These are phyloP conservation scores for Drosophila rubida DNA, from an alignment of 2,888 invertebrate genomes.

Conservation along the genomic window DNA sequence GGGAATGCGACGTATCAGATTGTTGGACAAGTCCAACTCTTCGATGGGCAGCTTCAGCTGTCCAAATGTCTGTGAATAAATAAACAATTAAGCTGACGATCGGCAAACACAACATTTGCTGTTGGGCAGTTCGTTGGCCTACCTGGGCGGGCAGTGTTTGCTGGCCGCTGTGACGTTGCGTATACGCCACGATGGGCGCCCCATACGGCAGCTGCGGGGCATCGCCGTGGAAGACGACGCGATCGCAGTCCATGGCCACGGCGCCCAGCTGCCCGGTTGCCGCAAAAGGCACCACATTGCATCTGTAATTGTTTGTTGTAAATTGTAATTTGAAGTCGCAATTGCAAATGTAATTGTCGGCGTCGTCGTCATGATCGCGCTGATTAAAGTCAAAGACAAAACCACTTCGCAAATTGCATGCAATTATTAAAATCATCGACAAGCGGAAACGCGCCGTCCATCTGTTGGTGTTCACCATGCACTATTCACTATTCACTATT, in stretches of 20 bases:
- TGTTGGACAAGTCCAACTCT: constrained; percentile 92
- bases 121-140: constrained; percentile 44
- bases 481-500: constrained; percentile 5
- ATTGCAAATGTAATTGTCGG: constrained; percentile 41
- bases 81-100: not conserved
- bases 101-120: not conserved
- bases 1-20: constrained; percentile 91
- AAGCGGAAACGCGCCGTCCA: constrained; percentile 60
- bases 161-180: constrained; percentile 92
- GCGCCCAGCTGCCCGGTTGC: constrained; percentile 86
- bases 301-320: constrained; percentile 83
- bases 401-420: constrained; percentile 52
- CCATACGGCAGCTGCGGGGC: constrained; percentile 91
- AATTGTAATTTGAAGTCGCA: constrained; percentile 23
- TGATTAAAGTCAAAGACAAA: constrained; percentile 25
- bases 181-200: constrained; percentile 92
- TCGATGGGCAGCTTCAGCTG: constrained; percentile 90
- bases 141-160: constrained; percentile 93
- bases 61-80: constrained; percentile 86
- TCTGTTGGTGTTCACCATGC: constrained; percentile 1
- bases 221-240: constrained; percentile 92
- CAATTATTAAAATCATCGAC: constrained; percentile 64
- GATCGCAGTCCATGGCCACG: constrained; percentile 93
- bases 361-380: not conserved
- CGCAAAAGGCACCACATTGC: constrained; percentile 85